Evolutionary conservation across 2,797 vertebrate genomes (phyloP), one percentile per base, ranked within the genome.

Genomic region (Peromyscus aztecus): DNA sequence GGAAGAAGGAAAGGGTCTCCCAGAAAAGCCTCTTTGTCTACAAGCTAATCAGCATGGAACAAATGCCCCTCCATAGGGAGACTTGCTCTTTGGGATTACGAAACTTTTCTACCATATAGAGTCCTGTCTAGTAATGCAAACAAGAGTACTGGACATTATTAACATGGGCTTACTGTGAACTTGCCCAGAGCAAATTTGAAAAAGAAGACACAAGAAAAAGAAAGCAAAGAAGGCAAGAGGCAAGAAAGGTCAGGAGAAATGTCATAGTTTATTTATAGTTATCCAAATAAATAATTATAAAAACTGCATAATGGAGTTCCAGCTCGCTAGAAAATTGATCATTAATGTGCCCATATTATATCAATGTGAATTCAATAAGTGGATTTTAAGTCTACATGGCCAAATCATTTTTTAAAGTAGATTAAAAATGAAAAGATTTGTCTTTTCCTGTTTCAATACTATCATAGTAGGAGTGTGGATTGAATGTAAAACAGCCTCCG

Each of bases 271-370:
- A 82, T 77, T 94, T 92, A 91, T 29, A 88, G 78, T 1, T 0
- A 96, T 55, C 34, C 73, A 86, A 93, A 90, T 69, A 94, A 97
- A 80, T 82, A 57, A 90, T 69, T 92, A 49, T 80, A 43, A 84
- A 81, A 82, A 82, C 27, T 59, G 11, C 13, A 63, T 63, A 86
- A 75, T 1, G 16, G 4, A 69, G 77, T 10, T 17, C 12, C 43
- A 63, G 61, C 67, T 5, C 91, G 6, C 80, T 90, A 93, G 90
- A 40, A 7, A 76, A 43, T 24, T 82, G 43, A 94, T 82, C 67
- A 71, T 7, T 4, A 92, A 76, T 31, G 82, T 31, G 43, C 7
- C 31, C 85, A 57, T 82, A 0, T 76, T 91, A 71, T 31, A n/a
- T 92, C 46, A 89, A 71, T 89, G 6, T 27, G 40, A 95, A 34